Percentiles rank a stretch among this genome's conserved stretches.
Evolutionary conservation across 92 coral and sea anemone genomes (phyloP).

Genomic region (Plumapathes pennacea): DNA sequence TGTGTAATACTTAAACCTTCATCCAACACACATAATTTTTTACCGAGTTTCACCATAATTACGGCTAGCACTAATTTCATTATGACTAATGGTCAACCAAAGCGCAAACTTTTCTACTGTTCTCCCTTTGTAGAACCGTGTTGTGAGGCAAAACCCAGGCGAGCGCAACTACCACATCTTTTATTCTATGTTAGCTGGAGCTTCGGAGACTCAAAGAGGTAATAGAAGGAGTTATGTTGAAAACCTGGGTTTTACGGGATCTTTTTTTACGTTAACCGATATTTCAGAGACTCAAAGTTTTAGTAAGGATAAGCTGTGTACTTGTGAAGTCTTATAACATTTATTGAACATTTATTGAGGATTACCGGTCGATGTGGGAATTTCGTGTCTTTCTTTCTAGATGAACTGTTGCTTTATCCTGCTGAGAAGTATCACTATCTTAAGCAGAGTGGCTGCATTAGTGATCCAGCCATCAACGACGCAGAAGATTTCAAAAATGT

Average conservation of each 20-base stretch:
- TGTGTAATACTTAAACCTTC: no score
- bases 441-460: slow-evolving; percentile 89
- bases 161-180: slow-evolving; percentile 96
- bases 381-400: slow-evolving; percentile 25
- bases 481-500: slow-evolving; percentile 83
- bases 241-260: no score
- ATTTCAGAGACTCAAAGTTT: no score
- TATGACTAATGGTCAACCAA: not conserved
- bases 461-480: slow-evolving; percentile 91
- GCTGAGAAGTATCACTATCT: slow-evolving; percentile 90
- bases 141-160: slow-evolving; percentile 95
- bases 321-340: no score
- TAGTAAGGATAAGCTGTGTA: no score
- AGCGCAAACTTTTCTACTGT: not conserved
- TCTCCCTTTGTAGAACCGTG: slow-evolving; percentile 71
- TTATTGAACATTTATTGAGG: no score
- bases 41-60: no score
- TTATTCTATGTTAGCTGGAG: slow-evolving; percentile 89
- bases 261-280: no score
- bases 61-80: no score
- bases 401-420: slow-evolving; percentile 70
- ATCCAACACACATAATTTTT: no score
- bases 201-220: slow-evolving; percentile 89
- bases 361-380: no score
- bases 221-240: no score